Conservation (phyloP, 2,113 vertebrate genomes). For the Fukomys damarensis region DNA sequence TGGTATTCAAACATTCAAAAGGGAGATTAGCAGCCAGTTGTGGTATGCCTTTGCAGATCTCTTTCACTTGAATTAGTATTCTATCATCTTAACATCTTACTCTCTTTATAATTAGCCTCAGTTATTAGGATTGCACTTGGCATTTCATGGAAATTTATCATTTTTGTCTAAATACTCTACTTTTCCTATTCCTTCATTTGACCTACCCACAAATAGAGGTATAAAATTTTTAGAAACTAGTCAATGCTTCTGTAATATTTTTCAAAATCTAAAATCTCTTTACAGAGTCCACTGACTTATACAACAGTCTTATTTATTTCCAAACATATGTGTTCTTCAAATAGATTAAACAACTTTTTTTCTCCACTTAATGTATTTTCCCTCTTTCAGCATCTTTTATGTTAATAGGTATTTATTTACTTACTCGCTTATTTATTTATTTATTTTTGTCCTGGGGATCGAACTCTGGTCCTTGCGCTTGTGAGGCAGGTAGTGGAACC, state of each 20-base stretch:
- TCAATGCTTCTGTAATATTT: background rate
- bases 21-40: background rate
- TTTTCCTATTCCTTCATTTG: background rate
- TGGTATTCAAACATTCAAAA: background rate
- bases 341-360: constrained; percentile 32
- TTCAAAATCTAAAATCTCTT: constrained; percentile 41
- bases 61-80: background rate
- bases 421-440: too few relatives aligned
- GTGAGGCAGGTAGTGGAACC: too few relatives aligned
- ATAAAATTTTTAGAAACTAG: background rate
- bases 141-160: background rate
- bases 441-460: too few relatives aligned
- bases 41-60: background rate
- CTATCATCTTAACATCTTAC: background rate
- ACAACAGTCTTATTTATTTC: constrained; percentile 24
- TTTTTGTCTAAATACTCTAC: background rate
- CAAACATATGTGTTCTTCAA: background rate
- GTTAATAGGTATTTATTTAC: too few relatives aligned
- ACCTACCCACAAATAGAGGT: background rate
- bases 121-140: background rate
- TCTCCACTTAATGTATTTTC: background rate
- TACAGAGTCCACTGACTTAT: background rate
- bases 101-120: background rate
- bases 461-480: too few relatives aligned
- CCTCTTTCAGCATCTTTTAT: constrained; percentile 2